Evolutionary conservation across 2,113 vertebrate genomes (phyloP), one percentile per base, ranked within the genome.

Genomic region (Pteruthius melanotis): DNA sequence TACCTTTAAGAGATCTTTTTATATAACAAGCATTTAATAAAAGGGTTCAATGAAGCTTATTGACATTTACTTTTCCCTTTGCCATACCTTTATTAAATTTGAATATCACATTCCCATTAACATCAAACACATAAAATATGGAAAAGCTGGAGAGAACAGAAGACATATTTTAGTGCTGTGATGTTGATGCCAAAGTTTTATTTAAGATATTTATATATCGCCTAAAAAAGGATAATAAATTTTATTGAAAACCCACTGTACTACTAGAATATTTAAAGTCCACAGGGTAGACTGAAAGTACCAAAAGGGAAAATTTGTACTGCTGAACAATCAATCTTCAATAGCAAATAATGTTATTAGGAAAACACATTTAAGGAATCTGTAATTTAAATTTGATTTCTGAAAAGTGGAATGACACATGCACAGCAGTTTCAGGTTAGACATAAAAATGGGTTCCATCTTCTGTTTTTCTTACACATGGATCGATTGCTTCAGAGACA

Each of bases 141-240:
- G 95, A 98, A 97, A 96, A 97, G 91, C 95, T 96, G 81, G 81
- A 96, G 94, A 97, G 94, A 96, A 97, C 95, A 97, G 95, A 98
- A 96, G 94, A 93, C 94, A 96, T 97, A 97, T 97, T 98, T 98
- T 97, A 97, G 70, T 91, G 81, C 97, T 98, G 96, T 97, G 95
- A 97, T 97, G 93, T 95, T 87, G 88, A 93, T 95, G 96, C 93
- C 97, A 96, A 97, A 97, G 65, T 97, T 98, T 98, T 97, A 98
- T 97, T 98, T 98, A 98, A 94, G 94, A 96, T 98, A 98, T 97
- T 98, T 98, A 97, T 97, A 97, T 92, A 94, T 97, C 95, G 71
- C 89, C 95, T 97, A 94, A 98, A 97, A 98, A 98, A 94, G 96
- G 87, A 97, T 91, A 97, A 98, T 98, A 98, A 97, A 98, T 98